Base-by-base conservation (phyloP, 2,113 vertebrate species). In the Prionailurus viverrinus region DNA sequence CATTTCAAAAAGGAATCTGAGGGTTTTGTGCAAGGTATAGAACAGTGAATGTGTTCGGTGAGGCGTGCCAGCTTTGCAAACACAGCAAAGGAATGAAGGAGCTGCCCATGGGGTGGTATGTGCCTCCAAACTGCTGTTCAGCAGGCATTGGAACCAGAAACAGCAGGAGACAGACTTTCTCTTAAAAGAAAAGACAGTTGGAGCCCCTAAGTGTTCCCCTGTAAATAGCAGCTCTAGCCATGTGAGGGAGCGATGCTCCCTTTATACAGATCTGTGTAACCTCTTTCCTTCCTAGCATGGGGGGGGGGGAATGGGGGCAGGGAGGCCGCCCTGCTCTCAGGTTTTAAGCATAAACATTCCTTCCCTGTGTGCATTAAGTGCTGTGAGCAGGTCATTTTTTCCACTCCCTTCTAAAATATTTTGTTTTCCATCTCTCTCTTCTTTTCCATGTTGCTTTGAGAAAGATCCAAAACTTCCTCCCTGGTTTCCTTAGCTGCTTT, bases 341-440 rank as follows among this genome's bases (percentile, higher is more conserved):
- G n/a, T 89, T 97, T 94, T 84, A 51, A 84, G 63, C 76, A 48
- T 84, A 96, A 95, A 95, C 53, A 95, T 95, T 89, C 89, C 61
- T 91, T 73, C 53, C 25, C 51, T 39, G 18, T 65, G 25, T 95
- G 86, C 45, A 69, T 91, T 69, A 58, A 65, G 68, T 14, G 29
- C 78, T 66, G 29, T 25, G 68, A 95, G 25, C 79, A 51, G 81
- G 68, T 92, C 69, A 92, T 96, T 90, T 97, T 95, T 98, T 97
- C 91, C 89, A 93, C 45, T 55, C 53, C 29, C 73, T 97, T 92
- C 31, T 89, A 95, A 97, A 97, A 97, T 94, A 94, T 82, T 97
- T 94, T 95, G 84, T 94, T 96, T 98, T 95, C 94, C 84, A 97
- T 88, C 76, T 98, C 95, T 96, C 55, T 36, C 66, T 96, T 91